phyloP scores from a whole-genome alignment of 2,797 vertebrate genomes.

The Rhyacichthys aspro region DNA sequence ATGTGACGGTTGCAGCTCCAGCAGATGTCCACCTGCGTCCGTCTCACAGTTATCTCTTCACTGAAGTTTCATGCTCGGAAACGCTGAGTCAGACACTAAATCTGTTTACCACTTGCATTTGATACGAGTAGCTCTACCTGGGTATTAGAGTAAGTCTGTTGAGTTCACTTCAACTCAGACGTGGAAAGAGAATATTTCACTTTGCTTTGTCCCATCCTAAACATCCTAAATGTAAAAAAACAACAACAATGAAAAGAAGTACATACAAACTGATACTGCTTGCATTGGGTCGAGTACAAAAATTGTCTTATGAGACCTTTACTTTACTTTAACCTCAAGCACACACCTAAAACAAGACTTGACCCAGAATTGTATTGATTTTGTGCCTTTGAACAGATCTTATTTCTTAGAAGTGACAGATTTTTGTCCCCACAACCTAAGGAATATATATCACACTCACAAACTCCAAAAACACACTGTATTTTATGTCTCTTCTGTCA shows the following conservation, averaged over 20 bases:
- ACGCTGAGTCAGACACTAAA: conserved; percentile 30
- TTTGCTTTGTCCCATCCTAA: no score
- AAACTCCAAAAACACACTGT: background rate
- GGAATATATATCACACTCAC: background rate
- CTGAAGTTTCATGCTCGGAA: conserved; percentile 7
- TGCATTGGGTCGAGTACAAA: no score
- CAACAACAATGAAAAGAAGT: no score
- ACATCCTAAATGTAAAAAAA: background rate
- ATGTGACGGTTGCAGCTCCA: conserved; percentile 9
- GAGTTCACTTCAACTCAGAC: background rate
- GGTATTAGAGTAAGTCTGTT: background rate
- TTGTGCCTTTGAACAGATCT: no score
- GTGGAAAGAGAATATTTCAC: no score
- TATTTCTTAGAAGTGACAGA: background rate
- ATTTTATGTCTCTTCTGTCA: background rate
- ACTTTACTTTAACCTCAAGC: no score
- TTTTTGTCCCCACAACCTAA: background rate
- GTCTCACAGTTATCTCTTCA: conserved; percentile 67
- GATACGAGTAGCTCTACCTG: no score
- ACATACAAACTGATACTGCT: no score
- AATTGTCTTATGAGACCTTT: no score
- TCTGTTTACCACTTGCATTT: conserved; percentile 17
- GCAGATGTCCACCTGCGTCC: conserved; percentile 56
- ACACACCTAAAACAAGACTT: no score
- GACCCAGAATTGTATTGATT: no score